Evolutionary conservation across 2,113 vertebrate species (phyloP), one percentile per base, ranked within the genome.

Genomic region (Ameiurus melas): DNA sequence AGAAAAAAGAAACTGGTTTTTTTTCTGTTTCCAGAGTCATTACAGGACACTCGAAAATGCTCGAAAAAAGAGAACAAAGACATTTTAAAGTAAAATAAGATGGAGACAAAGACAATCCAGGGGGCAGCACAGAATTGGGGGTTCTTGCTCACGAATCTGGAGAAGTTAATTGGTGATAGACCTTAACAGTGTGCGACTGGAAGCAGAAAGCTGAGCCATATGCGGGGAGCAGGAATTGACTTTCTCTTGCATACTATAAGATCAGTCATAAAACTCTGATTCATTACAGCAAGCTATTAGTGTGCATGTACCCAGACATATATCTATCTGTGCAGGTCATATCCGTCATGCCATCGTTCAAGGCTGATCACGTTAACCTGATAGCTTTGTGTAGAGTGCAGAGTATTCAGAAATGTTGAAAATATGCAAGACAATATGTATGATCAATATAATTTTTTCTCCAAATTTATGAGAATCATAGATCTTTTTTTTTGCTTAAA

Each of bases 141-240:
- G 88, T 85, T 84, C 91, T 92, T 85, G 83, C 90, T 89, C 84
- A 78, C 84, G 85, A 86, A 86, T 60, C 90, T 85, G 57, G 71
- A 88, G 84, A 70, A 92, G 90, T 91, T 95, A 94, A 95, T 94
- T 93, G 93, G 94, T 93, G 87, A 89, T 94, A 95, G 95, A 90
- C 91, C 55, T 81, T 57, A 57, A 57, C 85, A 58, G 83, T 86
- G 91, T 82, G 86, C 88, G 95, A 94, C 94, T 94, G 93, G 90
- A 89, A 70, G 87, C 88, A 78, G 81, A 85, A 91, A 91, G 79
- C 86, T 87, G 83, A 91, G 87, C 94, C 94, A 94, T 90, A 91
- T 95, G 94, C 93, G 87, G 73, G 66, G 83, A 90, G 60, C 60
- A 88, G 55, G 68, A 66, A 83, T 75, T 25, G 25, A 57, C 83